phyloP scores from a whole-genome alignment of 2,113 vertebrate genomes.

The Etheostoma spectabile region DNA sequence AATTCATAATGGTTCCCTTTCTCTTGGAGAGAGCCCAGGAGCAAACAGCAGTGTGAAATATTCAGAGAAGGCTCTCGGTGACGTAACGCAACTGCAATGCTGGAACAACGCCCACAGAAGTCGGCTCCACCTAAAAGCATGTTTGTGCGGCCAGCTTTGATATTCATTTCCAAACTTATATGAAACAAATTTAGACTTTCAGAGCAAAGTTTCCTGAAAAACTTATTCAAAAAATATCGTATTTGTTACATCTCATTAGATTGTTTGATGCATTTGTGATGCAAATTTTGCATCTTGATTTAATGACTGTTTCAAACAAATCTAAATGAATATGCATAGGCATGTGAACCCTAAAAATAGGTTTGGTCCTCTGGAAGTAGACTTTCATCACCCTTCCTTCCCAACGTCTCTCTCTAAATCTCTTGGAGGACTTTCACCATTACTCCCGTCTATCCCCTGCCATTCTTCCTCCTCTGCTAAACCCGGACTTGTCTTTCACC shows the following conservation, averaged over 20 bases:
- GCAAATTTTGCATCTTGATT: conserved; percentile 55
- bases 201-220: conserved; percentile 38
- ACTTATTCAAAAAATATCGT: conserved; percentile 55
- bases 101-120: conserved; percentile 59
- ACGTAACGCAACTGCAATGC: conserved; percentile 76
- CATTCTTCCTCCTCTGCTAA: conserved; percentile 2
- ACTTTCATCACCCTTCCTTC: background rate
- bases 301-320: conserved; percentile 46
- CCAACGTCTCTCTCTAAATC: background rate
- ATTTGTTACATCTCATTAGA: conserved; percentile 46
- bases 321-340: conserved; percentile 41
- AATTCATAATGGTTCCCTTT: conserved; percentile 71
- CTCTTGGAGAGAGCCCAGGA: conserved; percentile 58
- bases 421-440: conserved; percentile 28
- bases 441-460: conserved; percentile 16
- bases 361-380: background rate
- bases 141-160: conserved; percentile 53
- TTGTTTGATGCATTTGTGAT: conserved; percentile 60
- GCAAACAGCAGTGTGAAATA: conserved; percentile 73
- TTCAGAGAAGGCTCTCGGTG: conserved; percentile 71
- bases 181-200: conserved; percentile 32
- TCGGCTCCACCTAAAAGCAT: conserved; percentile 18
- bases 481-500: conserved; percentile 35
- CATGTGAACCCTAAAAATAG: conserved; percentile 1
- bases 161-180: conserved; percentile 52